Percentiles rank a stretch among this genome's conserved stretches.
Evolutionary conservation across 2,888 invertebrate genomes (phyloP).

Genomic region (Sphecodes monilicornis): DNA sequence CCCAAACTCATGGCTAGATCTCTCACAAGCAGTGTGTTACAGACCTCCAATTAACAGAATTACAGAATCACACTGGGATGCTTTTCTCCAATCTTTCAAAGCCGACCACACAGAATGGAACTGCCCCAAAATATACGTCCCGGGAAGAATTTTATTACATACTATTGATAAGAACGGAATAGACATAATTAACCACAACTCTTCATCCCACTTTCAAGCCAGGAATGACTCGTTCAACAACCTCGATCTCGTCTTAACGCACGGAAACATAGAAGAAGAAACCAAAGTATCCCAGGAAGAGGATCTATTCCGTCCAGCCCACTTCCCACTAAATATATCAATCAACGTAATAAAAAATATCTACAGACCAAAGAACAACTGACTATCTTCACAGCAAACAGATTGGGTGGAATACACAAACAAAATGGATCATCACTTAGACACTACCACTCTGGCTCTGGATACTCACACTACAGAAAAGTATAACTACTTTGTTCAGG

Average conservation of each 20-base stretch:
- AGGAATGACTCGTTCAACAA: neutral
- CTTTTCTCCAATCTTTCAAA: too few relatives aligned
- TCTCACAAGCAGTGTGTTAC: too few relatives aligned
- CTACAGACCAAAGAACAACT: neutral
- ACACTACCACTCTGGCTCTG: too few relatives aligned
- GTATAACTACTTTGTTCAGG: neutral
- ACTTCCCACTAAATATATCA: neutral
- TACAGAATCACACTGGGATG: too few relatives aligned
- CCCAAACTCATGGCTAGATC: too few relatives aligned
- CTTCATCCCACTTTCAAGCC: neutral
- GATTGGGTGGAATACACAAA: neutral
- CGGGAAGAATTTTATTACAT: neutral
- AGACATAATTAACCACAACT: neutral
- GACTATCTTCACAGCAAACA: neutral
- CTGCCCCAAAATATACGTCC: neutral
- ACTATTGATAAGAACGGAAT: neutral
- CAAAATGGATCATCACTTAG: neutral
- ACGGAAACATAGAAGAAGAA: neutral
- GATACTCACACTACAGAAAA: neutral
- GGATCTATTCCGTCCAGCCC: slow-evolving; percentile 2
- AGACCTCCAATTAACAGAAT: neutral
- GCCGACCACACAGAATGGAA: neutral
- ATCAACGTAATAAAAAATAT: neutral
- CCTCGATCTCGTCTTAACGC: neutral
- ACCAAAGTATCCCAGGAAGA: neutral